Base-by-base conservation (phyloP, 2,888 invertebrate genomes). In the Cosmia pyralina region DNA sequence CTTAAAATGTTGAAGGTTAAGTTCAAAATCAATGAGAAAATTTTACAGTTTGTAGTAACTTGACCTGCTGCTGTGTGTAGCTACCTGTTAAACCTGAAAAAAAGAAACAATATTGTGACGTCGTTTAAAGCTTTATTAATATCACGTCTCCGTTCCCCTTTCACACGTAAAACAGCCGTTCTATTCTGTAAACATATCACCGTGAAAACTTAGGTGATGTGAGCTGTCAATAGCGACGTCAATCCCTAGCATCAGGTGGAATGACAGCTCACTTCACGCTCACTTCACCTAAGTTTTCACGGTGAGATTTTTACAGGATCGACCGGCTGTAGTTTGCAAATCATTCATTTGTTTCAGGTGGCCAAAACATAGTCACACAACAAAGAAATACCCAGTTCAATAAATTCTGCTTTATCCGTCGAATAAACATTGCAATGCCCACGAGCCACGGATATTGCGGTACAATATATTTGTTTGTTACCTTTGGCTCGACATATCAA, bases 381-480 rank as follows among this genome's bases (percentile, higher is more conserved):
- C 57, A 58, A 75, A 77, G 19, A 44, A 11, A 11, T 8, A 46
- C 3, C 19, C 6, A 41, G 22, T 55, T 66, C 13, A 60, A 77
- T 62, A 57, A 28, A 68, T 34, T 17, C 34, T 15, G 28, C 19
- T 55, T 17, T 38, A 50, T 15, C 10, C 38, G 15, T 17, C 4
- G 2, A n/a, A 19, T 15, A 58, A 69, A 69, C 50, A 76, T 10
- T n/a, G 38, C 52, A 11, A n/a, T 38, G 44, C 19, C 17, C 17
- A 69, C 52, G 1, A 34, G 22, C 19, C 28, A 11, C 63, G 69
- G 57, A 77, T 77, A 77, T 69, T 77, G 62, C 62, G 28, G 38
- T 3, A n/a, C 41, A 15, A 44, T 57, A 50, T 62, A 19, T 68
- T 50, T 52, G 34, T 38, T 34, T 17, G n/a, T 46, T 41, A 28